Conservation (phyloP, 1,140 invertebrate genomes). For the Homarus americanus region DNA sequence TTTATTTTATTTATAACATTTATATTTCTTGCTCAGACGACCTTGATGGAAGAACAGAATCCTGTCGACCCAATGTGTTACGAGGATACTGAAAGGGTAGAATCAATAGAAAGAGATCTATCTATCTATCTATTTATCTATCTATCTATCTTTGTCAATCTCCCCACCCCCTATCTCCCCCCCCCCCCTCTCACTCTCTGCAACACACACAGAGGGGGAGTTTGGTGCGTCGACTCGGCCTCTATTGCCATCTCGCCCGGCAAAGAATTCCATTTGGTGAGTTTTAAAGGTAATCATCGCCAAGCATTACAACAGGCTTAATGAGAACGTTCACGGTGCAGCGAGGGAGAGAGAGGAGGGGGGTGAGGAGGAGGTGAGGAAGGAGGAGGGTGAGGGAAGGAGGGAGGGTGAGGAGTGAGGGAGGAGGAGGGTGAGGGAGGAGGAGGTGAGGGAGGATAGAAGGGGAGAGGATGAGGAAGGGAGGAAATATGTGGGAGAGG, state of each 20-base stretch:
- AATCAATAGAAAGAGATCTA: too few relatives aligned
- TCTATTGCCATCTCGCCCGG: background rate
- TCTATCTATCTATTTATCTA: too few relatives aligned
- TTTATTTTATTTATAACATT: too few relatives aligned
- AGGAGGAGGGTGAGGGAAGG: background rate
- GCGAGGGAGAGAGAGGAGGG: background rate
- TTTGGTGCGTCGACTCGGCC: background rate
- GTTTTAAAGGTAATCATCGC: slow-evolving; percentile 15
- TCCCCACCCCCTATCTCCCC: too few relatives aligned
- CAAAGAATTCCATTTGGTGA: slow-evolving; percentile 8
- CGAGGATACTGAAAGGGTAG: too few relatives aligned
- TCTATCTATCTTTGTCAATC: too few relatives aligned
- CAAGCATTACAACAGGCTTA: background rate
- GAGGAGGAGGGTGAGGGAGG: background rate
- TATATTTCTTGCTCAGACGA: too few relatives aligned
- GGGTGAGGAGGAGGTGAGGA: background rate
- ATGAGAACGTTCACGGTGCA: background rate
- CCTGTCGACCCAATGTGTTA: too few relatives aligned
- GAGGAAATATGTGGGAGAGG: background rate
- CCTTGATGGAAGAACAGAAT: too few relatives aligned
- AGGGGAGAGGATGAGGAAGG: background rate
- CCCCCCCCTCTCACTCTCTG: too few relatives aligned
- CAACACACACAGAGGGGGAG: background rate
- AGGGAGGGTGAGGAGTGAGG: background rate
- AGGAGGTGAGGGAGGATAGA: background rate